Evolutionary conservation across 2,797 vertebrate species (phyloP).

Genomic region (Chaetodon trifasciatus): DNA sequence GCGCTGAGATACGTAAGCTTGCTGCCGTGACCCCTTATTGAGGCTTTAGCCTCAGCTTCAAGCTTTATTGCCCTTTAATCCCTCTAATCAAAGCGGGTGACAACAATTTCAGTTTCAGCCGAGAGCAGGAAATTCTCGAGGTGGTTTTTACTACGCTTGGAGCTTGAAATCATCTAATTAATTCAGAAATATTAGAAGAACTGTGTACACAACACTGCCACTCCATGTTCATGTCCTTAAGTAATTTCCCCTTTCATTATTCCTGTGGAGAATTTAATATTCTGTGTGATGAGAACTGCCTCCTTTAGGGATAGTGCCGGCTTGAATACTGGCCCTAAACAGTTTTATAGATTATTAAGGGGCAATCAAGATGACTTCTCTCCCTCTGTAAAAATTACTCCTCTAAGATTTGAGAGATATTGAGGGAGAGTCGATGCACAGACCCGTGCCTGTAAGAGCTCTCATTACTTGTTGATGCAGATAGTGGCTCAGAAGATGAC

Average conservation of each 20-base stretch:
- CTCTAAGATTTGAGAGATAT: conserved; percentile 47
- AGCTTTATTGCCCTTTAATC: conserved; percentile 59
- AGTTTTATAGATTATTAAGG: conserved; percentile 76
- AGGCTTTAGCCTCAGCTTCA: conserved; percentile 45
- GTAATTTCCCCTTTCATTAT: conserved; percentile 78
- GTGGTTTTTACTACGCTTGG: conserved; percentile 34
- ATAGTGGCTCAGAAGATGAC: conserved; percentile 65
- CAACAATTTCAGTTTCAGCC: conserved; percentile 43
- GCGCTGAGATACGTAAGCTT: conserved; percentile 41
- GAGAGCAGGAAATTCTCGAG: conserved; percentile 30
- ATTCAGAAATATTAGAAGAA: conserved; percentile 64
- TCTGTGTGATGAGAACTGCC: conserved; percentile 75
- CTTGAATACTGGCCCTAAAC: conserved; percentile 68
- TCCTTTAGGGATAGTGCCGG: conserved; percentile 71
- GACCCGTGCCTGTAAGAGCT: conserved; percentile 34
- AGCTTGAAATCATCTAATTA: conserved; percentile 62
- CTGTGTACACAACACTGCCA: conserved; percentile 63
- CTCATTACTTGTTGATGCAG: conserved; percentile 65
- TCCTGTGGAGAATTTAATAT: conserved; percentile 80
- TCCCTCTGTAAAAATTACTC: conserved; percentile 56
- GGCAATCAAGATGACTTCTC: conserved; percentile 69
- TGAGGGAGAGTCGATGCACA: conserved; percentile 37
- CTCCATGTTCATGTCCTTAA: conserved; percentile 68
- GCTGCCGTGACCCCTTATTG: conserved; percentile 51
- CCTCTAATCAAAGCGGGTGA: conserved; percentile 63